Evolutionary conservation across 1,140 invertebrate genomes (phyloP), one percentile per base, ranked within the genome.

Genomic region (Diplogasteroides magnus): DNA sequence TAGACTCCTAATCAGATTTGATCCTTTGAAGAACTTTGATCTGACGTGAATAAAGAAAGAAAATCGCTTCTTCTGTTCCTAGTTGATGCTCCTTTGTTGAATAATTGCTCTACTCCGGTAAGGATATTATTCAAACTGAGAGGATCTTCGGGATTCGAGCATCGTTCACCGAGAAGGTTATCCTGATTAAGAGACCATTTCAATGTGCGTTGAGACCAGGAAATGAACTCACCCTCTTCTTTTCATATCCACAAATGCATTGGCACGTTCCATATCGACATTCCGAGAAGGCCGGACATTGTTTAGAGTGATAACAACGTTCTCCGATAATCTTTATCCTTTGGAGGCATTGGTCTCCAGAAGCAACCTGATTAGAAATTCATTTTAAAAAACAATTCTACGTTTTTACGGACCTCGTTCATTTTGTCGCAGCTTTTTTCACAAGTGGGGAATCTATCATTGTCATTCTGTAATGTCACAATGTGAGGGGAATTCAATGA

Each of bases 231-330:
- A 66, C 67, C 48, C 65, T 76, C 26, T 67, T 58, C 27, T 66
- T 58, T 69, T 76, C 77, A 62, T 78, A 82, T 2, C 77, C 75
- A 61, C 80, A 82, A 31, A 76, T 61, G 64, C 80, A 82, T 61
- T 83, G 81, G 67, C 80, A 82, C 15, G 83, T 64, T 23, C 80
- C 80, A 61, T 78, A 82, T 32, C 81, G 77, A 70, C 80, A 82
- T 63, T 83, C 81, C 13, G 81, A 66, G 14, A 60, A 68, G 19
- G 37, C 37, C 1, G 78, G 77, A 48, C 80, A 82, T 58, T 82
- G 80, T 63, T 81, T 81, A 62, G 72, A 79, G 27, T 64, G 68
- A 27, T 74, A 69, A 67, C 80, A 82, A 2, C 79, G 64, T 19
- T 76, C 64, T 31, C 69, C 76, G 0, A 83, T 65, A n/a, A n/a